Evolutionary conservation across 2,113 vertebrate species (phyloP).

Genomic region (Takifugu flavidus): DNA sequence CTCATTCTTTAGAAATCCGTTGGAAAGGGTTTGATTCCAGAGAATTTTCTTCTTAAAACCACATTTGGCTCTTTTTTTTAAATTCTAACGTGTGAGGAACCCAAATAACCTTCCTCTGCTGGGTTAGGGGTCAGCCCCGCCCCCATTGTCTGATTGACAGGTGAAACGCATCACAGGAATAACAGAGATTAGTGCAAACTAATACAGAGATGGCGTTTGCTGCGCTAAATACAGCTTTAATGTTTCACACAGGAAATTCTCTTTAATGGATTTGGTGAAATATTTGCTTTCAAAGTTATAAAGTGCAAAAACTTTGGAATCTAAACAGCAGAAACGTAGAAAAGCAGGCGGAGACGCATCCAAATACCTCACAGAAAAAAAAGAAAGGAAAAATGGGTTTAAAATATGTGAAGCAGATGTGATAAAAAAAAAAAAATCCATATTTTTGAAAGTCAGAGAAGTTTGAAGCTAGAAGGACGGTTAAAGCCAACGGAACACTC

Average conservation of each 20-base stretch:
- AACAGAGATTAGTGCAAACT: not conserved
- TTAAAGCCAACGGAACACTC: not conserved
- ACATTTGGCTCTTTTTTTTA: not conserved
- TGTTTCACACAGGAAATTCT: not conserved
- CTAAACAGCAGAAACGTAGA: not conserved
- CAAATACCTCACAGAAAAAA: not conserved
- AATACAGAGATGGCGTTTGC: not conserved
- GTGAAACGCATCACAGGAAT: not conserved
- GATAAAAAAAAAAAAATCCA: not conserved
- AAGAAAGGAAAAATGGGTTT: not conserved
- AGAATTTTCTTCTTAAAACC: not conserved
- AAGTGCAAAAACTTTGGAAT: not conserved
- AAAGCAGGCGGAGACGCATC: not conserved
- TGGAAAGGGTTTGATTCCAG: not conserved
- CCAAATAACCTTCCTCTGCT: conserved; percentile 5
- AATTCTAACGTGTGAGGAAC: not conserved
- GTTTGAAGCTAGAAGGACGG: not conserved
- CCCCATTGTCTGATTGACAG: conserved; percentile 5
- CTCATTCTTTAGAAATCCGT: not conserved
- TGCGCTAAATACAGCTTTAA: not conserved
- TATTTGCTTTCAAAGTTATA: not conserved
- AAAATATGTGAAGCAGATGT: too few species aligned
- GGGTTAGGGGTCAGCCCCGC: not conserved
- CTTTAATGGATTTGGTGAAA: not conserved
- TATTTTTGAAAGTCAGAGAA: not conserved